Evolutionary conservation across 2,888 invertebrate species (phyloP), one percentile per base, ranked within the genome.

Genomic region (Alsophila aescularia): DNA sequence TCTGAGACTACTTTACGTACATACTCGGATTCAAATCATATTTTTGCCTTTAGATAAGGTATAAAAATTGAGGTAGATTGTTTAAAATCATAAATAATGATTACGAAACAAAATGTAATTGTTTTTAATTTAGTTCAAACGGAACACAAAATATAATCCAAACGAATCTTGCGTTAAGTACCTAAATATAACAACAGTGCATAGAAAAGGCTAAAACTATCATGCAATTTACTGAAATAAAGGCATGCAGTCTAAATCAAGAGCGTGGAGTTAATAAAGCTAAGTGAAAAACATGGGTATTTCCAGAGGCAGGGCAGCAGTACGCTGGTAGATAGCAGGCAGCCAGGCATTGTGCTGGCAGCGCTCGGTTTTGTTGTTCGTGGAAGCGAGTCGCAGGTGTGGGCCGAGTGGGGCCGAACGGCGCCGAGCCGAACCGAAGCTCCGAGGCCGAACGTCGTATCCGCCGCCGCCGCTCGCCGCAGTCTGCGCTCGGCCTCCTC

Each of bases 331-430:
- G 74, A 70, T 71, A 70, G 74, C 62, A 70, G 73, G 76, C 75
- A 80, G 70, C 73, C 62, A 70, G 73, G 76, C 75, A 80, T 79
- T 77, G 80, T 77, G 77, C 67, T 72, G 76, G 71, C 66, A 66
- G 60, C 67, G 67, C 52, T 81, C 76, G 74, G 85, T 87, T 84
- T 87, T 86, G 88, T 89, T 86, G 83, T 86, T 83, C 85, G 85
- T 81, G 81, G 83, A 82, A 81, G 77, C 78, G 76, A 83, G 86
- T 83, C 85, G 90, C 90, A 90, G 90, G 90, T 90, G 90, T 90
- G 90, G 89, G 87, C 83, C 68, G 67, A 58, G 64, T 59, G 56
- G 27, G 50, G 55, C 72, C 78, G 78, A 72, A 69, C 62, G 58
- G 31, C 37, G 41, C 52, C 82, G 83, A 78, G 61, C 66, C 55